Base-by-base conservation (phyloP, 2,888 invertebrate species). In the Calameuta filiformis region DNA sequence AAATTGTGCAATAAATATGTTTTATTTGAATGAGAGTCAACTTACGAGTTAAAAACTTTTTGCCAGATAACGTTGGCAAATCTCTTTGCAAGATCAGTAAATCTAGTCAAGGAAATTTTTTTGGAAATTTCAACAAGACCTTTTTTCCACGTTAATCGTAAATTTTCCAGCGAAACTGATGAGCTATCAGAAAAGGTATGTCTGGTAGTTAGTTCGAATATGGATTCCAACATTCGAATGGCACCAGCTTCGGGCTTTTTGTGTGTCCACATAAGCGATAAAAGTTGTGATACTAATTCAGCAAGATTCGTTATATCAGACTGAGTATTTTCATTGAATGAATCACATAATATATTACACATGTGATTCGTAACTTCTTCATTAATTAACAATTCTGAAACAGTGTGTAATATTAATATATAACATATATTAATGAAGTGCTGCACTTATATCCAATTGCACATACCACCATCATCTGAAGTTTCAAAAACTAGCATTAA, bases 351-450 rank as follows among this genome's bases (percentile, higher is more conserved):
- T 78, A 92, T 90, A 3, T 88, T 84, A 40, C 92, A 88, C 35
- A 94, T 92, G 79, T 89, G 85, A 68, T 87, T 85, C 31, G 93
- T 85, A 0, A 92, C 91, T 56, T 90, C 87, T 75, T 90, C 87
- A 56, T 89, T 91, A 15, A 93, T 91, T 73, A 92, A 88, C 31
- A 92, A 85, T 80, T 92, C 93, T 93, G 83, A 79, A 92, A 92
- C 23, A 40, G 2, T 23, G 9, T 23, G 56, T 56, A 23, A 56
- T 23, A 56, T 9, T 23, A 56, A 56, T 9, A 56, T 56, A 56
- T 23, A 56, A 56, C 9, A 23, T 2, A 23, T 23, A 23, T 56
- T 56, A 56, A 56, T 23, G 6, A 15, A 56, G 56, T 6, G 23
- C 56, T 56, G 9, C 2, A 56, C 23, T 56, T 2, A 23, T 56